Evolutionary conservation across 1,140 invertebrate genomes (phyloP), one percentile per base, ranked within the genome.

Genomic region (Drosophila funebris): DNA sequence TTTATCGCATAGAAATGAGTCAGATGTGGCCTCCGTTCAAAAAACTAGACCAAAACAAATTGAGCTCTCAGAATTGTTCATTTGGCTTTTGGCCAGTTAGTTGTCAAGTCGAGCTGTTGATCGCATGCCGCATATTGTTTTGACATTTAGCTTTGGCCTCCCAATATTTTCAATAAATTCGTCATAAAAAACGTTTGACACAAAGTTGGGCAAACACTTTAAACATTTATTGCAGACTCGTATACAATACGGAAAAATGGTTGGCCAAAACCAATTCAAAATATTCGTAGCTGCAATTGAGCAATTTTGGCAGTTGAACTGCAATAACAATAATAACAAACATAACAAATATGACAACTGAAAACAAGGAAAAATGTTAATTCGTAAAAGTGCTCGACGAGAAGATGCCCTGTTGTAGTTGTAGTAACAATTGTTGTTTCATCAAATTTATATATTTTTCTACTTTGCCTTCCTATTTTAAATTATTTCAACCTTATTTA

Each of bases 91-190:
- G 53, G 36, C 29, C 66, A 39, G 54, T 27, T 20, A 43, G 31
- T 37, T 78, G 79, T 70, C 79, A 50, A 14, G 11, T 4, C 53
- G 68, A 76, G 57, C 78, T 78, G 76, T 57, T 58, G 68, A 46
- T 50, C 27, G 18, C 36, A 4, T 68, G 61, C 33, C 62, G 27
- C 78, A 76, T 27, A 72, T 76, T 79, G 76, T 79, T 78, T 11
- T 74, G 76, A 73, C 80, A 73, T 62, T 79, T 63, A 37, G 62
- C 56, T 75, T 41, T 57, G 46, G 44, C 64, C 46, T 44, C 39
- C 44, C 43, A 54, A 76, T 48, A 36, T 44, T 53, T 70, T 64
- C 77, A 87, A 81, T 87, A 87, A 87, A 81, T 67, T 77, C 77
- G 33, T 73, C 81, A 73, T 33, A 61, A 33, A 33, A 61, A 67